Conservation (phyloP, 1,140 invertebrate species). For the Drosophila biarmipes region DNA sequence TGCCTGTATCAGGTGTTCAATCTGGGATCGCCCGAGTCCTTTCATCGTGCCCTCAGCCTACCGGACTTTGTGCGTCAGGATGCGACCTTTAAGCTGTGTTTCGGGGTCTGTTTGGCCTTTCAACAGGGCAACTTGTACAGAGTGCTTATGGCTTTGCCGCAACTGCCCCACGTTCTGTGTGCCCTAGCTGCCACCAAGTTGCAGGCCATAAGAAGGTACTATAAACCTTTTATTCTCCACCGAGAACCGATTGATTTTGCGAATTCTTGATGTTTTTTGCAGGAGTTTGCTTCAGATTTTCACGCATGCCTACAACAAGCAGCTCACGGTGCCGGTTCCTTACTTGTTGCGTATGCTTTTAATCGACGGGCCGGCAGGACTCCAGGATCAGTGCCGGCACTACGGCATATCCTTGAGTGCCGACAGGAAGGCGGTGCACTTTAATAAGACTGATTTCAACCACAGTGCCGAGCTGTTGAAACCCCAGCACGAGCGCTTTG, state of each 20-base stretch:
- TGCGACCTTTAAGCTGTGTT: constrained; percentile 60
- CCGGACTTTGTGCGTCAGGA: constrained; percentile 51
- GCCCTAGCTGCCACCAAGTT: constrained; percentile 85
- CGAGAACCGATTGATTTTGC: neutral
- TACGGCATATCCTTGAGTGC: constrained; percentile 57
- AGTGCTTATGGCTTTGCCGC: constrained; percentile 79
- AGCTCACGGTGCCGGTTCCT: constrained; percentile 84
- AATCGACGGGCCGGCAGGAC: constrained; percentile 53
- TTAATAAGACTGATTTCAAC: constrained; percentile 75
- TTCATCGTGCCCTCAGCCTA: constrained; percentile 84
- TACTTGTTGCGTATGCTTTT: constrained; percentile 78
- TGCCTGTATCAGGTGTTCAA: constrained; percentile 86
- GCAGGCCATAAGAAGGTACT: constrained; percentile 85
- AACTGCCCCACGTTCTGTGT: constrained; percentile 85
- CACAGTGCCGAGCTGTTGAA: constrained; percentile 25
- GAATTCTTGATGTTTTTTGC: neutral
- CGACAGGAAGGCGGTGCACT: constrained; percentile 60
- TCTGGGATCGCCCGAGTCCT: constrained; percentile 84
- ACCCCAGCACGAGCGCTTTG: constrained; percentile 54
- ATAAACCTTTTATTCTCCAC: neutral
- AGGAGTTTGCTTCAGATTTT: constrained; percentile 86
- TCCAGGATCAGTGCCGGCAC: constrained; percentile 69
- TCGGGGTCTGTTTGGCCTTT: constrained; percentile 85
- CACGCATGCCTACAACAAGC: constrained; percentile 86
- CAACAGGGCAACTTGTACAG: constrained; percentile 85